Percentiles rank a stretch among this genome's conserved stretches.
Evolutionary conservation across 2,797 vertebrate species (phyloP).

Genomic region (Xerus rutilus): DNA sequence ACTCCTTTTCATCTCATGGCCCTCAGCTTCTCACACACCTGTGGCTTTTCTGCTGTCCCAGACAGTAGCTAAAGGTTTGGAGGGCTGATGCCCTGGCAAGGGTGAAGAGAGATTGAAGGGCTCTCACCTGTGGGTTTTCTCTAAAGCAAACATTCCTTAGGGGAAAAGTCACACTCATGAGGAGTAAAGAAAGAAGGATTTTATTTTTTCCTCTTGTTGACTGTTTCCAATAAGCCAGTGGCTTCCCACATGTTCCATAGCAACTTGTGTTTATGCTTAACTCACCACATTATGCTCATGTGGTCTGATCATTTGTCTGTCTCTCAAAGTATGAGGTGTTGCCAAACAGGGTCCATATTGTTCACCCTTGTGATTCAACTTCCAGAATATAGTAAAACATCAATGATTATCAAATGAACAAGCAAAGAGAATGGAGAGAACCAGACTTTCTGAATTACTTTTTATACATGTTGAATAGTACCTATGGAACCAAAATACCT

Average conservation of each 20-base stretch:
- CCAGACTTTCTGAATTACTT: background rate
- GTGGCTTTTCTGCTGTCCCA: background rate
- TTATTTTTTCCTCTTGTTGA: background rate
- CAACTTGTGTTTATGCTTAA: conserved; percentile 48
- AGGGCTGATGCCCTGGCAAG: background rate
- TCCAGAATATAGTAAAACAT: background rate
- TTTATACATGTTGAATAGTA: background rate
- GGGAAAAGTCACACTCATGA: conserved; percentile 32
- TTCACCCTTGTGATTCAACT: background rate
- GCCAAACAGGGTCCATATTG: background rate
- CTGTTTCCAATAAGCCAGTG: background rate
- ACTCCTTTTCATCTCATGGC: background rate
- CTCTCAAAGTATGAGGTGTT: background rate
- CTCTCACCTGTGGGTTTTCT: conserved; percentile 18
- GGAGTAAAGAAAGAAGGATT: background rate
- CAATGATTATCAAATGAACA: background rate
- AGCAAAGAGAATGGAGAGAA: background rate
- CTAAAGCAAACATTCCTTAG: conserved; percentile 67
- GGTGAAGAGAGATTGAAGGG: background rate
- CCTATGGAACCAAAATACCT: background rate
- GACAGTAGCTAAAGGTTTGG: background rate
- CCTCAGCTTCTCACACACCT: background rate
- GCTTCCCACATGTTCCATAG: background rate
- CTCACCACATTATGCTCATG: background rate
- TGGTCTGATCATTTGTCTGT: background rate